Conservation (phyloP, 2,113 vertebrate genomes). For the Microtus oregoni region DNA sequence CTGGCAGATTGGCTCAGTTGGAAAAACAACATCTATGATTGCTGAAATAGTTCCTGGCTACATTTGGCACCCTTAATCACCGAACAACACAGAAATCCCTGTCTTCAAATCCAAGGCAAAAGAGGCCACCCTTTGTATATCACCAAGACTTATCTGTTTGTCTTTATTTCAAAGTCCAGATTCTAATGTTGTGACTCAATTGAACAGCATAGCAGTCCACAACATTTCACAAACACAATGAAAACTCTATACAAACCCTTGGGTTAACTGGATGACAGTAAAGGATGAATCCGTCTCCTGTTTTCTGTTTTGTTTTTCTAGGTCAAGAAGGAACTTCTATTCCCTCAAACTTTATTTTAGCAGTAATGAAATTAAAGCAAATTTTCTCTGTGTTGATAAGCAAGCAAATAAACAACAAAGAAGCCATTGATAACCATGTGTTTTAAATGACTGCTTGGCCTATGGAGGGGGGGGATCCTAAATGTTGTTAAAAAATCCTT, state of each 20-base stretch:
- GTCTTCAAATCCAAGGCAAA: conserved; percentile 72
- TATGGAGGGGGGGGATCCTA: neutral
- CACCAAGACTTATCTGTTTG: conserved; percentile 79
- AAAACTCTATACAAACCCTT: conserved; percentile 74
- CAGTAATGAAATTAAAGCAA: neutral
- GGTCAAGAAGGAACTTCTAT: conserved; percentile 43
- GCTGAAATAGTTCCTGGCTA: conserved; percentile 75
- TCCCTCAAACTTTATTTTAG: conserved; percentile 52
- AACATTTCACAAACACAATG: conserved; percentile 75
- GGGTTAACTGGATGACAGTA: conserved; percentile 52
- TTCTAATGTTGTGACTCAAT: conserved; percentile 69
- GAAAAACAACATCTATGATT: conserved; percentile 81
- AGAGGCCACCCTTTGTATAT: conserved; percentile 75
- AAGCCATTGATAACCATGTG: neutral
- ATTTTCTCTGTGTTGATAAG: neutral
- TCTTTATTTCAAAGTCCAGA: conserved; percentile 79
- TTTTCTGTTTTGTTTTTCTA: conserved; percentile 75
- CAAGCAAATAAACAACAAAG: neutral
- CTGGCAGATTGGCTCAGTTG: conserved; percentile 78
- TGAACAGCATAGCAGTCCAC: conserved; percentile 67
- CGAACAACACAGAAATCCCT: conserved; percentile 74
- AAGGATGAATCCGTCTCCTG: conserved; percentile 70
- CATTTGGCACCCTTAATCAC: conserved; percentile 72
- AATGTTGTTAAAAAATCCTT: neutral
- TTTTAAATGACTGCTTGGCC: conserved; percentile 2